A percentile compares a stretch with the other conserved stretches of the same genome.
These are phyloP conservation scores for Penelope pileata DNA, from an alignment of 2,113 vertebrate species.

Conservation along the genomic window DNA sequence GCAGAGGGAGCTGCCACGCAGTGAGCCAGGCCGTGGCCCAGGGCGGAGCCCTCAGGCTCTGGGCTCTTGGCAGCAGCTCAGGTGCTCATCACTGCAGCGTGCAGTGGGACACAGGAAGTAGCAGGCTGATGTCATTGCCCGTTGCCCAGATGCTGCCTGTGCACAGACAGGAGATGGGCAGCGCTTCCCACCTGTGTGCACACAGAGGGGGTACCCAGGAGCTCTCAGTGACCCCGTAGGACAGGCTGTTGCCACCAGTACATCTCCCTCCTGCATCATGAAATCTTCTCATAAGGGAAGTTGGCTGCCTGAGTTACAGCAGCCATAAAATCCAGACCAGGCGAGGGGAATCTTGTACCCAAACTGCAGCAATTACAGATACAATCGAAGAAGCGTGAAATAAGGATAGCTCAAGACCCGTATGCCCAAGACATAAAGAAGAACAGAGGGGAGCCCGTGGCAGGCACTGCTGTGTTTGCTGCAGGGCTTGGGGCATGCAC, in stretches of 20 bases:
- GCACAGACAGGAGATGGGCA: not conserved
- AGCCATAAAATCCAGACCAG: not conserved
- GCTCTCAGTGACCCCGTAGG: not conserved
- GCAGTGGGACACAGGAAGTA: not conserved
- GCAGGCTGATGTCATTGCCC: not conserved
- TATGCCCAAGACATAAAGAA: not conserved
- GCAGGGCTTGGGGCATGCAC: not conserved
- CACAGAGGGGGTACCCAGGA: not conserved
- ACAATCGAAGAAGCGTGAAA: not conserved
- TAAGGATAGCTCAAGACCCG: not conserved
- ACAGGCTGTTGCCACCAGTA: not conserved
- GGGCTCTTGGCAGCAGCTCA: not conserved
- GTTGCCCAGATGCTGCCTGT: not conserved
- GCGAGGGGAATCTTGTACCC: not conserved
- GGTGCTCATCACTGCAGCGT: not conserved
- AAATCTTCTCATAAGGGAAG: not conserved
- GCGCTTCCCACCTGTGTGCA: not conserved
- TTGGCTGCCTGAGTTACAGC: not conserved
- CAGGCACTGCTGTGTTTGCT: not conserved
- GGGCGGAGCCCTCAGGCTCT: rapidly evolving
- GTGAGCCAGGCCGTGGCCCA: rapidly evolving
- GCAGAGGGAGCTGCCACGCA: not conserved
- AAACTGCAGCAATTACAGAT: not conserved
- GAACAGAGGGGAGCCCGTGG: not conserved
- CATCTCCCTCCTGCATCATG: not conserved